Evolutionary conservation across 2,888 invertebrate species (phyloP), one percentile per base, ranked within the genome.

Genomic region (Synergus umbraculus): DNA sequence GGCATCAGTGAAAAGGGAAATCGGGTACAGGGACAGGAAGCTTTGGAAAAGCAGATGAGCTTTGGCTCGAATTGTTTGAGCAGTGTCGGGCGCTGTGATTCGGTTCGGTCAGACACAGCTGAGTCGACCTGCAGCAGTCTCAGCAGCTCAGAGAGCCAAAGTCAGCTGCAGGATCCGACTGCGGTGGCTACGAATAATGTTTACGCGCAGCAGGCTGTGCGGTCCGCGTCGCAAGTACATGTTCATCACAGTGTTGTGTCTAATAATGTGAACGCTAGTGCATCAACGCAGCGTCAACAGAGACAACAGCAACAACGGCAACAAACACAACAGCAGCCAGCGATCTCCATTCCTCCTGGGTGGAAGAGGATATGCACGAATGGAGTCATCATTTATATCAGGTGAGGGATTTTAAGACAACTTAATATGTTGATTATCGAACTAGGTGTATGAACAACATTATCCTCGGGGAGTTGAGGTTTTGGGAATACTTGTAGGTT

Each of bases 351-450:
- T 89, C 96, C 97, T 86, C 95, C 94, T 88, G 96, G 96, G 84
- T 97, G 97, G 97, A 96, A 95, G 92, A 94, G 97, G 90, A 93
- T 95, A 86, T 93, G 94, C 87, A 94, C 94, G 90, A 95, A 95
- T 92, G 95, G 95, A 87, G 94, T 94, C 92, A 94, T 96, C 92
- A 94, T 96, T 89, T 97, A 97, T 93, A 94, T 96, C 92, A 96
- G 96, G 96, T 96, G 91, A 93, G 93, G 92, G 10, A 64, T 10
- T 44, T 54, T 54, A 54, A 60, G 10, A 22, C 22, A 22, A 22
- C 2, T 60, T 60, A 37, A 7, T 37, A 37, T 5, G 0, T 37
- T 37, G 37, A 37, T 37, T 37, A 0, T 37, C 37, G 37, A 37
- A 37, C 37, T 7, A 37, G 37, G 37, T 37, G 5, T 7, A 37